Evolutionary conservation across 2,888 invertebrate genomes (phyloP).

Genomic region (Drosophila koepferae): DNA sequence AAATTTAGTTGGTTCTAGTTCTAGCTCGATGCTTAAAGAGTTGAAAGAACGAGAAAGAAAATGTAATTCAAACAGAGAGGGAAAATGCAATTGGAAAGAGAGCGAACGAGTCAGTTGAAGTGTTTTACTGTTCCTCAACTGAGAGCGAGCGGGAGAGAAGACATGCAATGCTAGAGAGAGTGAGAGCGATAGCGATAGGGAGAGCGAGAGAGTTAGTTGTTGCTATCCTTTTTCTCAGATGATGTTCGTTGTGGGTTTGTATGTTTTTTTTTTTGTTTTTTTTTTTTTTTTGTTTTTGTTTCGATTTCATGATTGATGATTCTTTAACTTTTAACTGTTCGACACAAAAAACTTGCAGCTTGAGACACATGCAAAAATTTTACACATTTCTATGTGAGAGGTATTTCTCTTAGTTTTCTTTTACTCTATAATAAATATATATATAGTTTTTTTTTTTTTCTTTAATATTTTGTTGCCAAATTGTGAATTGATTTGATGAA

Average conservation of each 20-base stretch:
- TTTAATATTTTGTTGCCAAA: slow-evolving; percentile 37
- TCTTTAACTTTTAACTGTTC: not conserved
- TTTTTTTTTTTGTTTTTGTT: too few species aligned
- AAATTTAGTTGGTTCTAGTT: not conserved
- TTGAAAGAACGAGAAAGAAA: not conserved
- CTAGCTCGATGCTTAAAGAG: not conserved
- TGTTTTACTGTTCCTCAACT: too few species aligned
- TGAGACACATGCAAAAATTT: slow-evolving; percentile 20
- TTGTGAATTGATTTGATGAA: slow-evolving; percentile 33
- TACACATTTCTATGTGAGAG: slow-evolving; percentile 29
- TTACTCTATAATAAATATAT: slow-evolving; percentile 37
- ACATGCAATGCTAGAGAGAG: not conserved
- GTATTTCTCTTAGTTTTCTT: slow-evolving; percentile 22
- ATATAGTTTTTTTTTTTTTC: slow-evolving; percentile 6
- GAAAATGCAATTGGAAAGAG: not conserved
- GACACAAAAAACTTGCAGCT: slow-evolving; percentile 30
- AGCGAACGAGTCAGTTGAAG: not conserved
- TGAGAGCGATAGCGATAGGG: slow-evolving; percentile 1
- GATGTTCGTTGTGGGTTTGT: slow-evolving; percentile 7
- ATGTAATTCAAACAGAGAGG: not conserved
- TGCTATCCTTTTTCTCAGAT: not conserved
- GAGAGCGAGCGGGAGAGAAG: not conserved
- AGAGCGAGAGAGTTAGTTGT: slow-evolving; percentile 3
- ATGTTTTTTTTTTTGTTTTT: not conserved
- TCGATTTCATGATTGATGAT: slow-evolving; percentile 5